Percentiles rank a stretch among this genome's conserved stretches.
phyloP scores from a whole-genome alignment of 2,888 invertebrate species.

The Eurytoma californica region DNA sequence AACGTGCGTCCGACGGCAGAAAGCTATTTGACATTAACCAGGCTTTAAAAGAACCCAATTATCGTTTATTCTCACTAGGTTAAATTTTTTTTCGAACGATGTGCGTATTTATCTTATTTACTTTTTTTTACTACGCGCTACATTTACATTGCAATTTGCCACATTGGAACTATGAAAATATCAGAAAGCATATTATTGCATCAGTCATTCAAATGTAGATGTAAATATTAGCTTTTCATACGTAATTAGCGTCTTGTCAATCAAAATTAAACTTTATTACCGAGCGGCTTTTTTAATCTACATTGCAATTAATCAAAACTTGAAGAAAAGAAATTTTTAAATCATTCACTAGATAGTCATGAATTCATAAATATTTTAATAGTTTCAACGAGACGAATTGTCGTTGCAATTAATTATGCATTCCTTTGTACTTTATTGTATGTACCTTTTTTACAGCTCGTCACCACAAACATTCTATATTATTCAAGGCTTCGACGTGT shows the following conservation, averaged over 20 bases:
- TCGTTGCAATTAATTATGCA: neutral
- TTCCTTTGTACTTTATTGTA: neutral
- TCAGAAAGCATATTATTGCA: no score
- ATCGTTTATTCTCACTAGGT: no score
- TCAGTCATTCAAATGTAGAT: no score
- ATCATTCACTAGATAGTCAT: no score
- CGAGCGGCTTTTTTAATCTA: neutral
- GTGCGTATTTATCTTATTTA: neutral
- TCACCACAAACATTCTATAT: neutral
- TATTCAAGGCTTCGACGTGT: slow-evolving; percentile 31
- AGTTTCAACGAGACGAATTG: slow-evolving; percentile 13
- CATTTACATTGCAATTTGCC: neutral
- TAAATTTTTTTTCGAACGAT: neutral
- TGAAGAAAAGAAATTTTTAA: neutral
- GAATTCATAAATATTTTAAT: neutral
- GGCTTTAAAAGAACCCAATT: neutral
- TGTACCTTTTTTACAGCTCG: neutral
- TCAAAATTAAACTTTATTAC: no score
- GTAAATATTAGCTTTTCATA: no score
- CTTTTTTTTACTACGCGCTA: neutral
- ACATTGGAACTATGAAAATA: neutral
- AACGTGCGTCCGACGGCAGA: neutral
- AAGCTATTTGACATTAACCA: slow-evolving; percentile 26
- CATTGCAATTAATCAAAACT: slow-evolving; percentile 17
- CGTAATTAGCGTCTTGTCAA: no score